A percentile compares a stretch with the other conserved stretches of the same genome.
phyloP scores from a whole-genome alignment of 2,113 vertebrate species.

The Nymphicus hollandicus region DNA sequence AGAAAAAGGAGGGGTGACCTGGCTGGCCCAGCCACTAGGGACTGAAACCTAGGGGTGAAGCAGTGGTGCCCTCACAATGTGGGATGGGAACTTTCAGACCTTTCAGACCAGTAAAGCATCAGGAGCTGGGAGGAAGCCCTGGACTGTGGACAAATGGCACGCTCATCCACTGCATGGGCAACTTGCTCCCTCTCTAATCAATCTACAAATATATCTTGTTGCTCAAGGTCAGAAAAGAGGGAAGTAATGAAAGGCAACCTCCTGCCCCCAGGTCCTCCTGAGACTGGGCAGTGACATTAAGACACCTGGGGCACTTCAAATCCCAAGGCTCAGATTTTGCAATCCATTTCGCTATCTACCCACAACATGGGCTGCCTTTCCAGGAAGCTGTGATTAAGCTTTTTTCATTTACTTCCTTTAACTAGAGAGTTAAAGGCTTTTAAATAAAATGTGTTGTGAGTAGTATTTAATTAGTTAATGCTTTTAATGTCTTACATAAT shows the following conservation, averaged over 20 bases:
- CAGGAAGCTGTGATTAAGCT: not conserved
- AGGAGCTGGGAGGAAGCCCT: not conserved
- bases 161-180: not conserved
- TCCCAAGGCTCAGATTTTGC: not conserved
- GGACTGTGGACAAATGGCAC: not conserved
- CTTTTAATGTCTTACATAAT: not conserved
- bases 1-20: not conserved
- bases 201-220: not conserved
- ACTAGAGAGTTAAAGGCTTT: not conserved
- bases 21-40: not conserved
- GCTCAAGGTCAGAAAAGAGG: not conserved
- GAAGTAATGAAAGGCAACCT: not conserved
- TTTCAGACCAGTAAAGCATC: not conserved
- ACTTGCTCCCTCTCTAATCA: not conserved
- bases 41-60: not conserved
- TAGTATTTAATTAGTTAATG: not conserved
- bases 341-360: not conserved
- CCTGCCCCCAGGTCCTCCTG: not conserved
- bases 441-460: not conserved
- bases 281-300: not conserved
- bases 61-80: accelerated
- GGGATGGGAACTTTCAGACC: not conserved
- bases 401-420: not conserved
- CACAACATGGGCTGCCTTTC: not conserved
- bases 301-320: not conserved